Conservation (phyloP, 2,888 invertebrate genomes). For the Synanthedon formicaeformis region DNA sequence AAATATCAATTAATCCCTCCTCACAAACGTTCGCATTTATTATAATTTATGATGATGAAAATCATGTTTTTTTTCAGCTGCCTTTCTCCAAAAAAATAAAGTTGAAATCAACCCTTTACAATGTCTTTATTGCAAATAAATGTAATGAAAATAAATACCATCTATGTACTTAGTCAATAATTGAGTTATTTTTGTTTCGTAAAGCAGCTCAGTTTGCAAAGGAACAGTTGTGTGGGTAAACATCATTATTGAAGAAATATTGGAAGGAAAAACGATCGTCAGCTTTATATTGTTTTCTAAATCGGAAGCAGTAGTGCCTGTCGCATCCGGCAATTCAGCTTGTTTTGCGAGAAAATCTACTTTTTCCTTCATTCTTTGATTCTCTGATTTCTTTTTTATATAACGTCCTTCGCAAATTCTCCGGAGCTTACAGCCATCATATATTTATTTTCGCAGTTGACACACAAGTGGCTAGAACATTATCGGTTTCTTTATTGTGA, state of each 20-base stretch:
- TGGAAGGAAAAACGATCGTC: constrained; percentile 40
- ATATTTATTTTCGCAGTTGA: constrained; percentile 2
- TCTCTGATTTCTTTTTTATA: constrained; percentile 28
- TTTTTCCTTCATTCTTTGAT: constrained; percentile 19
- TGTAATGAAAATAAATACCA: no score
- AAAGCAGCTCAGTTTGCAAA: not conserved
- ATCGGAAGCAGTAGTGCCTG: constrained; percentile 52
- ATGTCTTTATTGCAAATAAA: no score
- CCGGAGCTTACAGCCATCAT: not conserved
- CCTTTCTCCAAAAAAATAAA: no score
- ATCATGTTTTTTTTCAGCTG: no score
- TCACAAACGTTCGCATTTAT: no score
- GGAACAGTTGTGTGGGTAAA: constrained; percentile 14
- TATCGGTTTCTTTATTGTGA: constrained; percentile 4
- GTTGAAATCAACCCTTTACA: no score
- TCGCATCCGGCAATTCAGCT: constrained; percentile 49
- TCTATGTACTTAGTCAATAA: no score
- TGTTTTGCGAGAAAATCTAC: constrained; percentile 44
- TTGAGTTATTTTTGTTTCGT: not conserved
- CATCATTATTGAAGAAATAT: constrained; percentile 51
- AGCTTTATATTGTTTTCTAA: constrained; percentile 58
- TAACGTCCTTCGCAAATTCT: constrained; percentile 4
- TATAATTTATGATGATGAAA: no score
- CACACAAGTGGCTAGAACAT: constrained; percentile 7
- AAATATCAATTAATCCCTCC: no score